Evolutionary conservation across 2,888 invertebrate species (phyloP), one percentile per base, ranked within the genome.

Genomic region (Acholoe squamosa): DNA sequence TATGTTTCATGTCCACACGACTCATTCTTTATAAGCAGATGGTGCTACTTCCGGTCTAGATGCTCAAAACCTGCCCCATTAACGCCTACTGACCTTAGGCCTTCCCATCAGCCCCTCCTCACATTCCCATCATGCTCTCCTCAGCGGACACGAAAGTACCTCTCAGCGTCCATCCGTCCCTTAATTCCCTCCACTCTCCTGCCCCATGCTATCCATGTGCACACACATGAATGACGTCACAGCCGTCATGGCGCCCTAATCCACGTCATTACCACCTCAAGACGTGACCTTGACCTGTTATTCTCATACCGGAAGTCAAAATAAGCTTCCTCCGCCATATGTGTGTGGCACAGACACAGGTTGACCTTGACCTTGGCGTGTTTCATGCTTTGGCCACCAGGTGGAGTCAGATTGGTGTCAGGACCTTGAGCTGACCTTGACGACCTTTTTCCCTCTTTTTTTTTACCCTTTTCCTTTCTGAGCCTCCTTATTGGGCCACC

Each of bases 351-450:
- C 71, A 71, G 71, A 43, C 71, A 28, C 31, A 28, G 28, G 28
- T 31, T 71, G 71, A 71, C 71, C 71, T 71, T 71, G 71, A 71
- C 71, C 71, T 71, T 71, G 28, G 28, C 14, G 71, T 71, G 28
- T 28, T 71, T n/a, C 25, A 5, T 22, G 25, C 25, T 28, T 25
- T 28, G n/a, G 28, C 28, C 71, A 71, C 71, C 71, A 71, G 71
- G 71, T 71, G 71, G 31, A 71, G 25, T 3, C 71, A 14, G 71
- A 28, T 25, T 71, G 71, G 31, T n/a, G 25, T 14, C 25, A 7
- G 71, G 71, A 25, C 28, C 71, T 28, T 71, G 19, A 3, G 5
- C 28, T 25, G 71, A 61, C 61, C 28, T 71, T 61, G n/a, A 14
- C 14, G 71, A 71, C 25, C 71, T 43, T 43, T 16, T 28, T 71